These are phyloP conservation scores for Euphydryas editha DNA, from an alignment of 2,888 invertebrate species.

Conservation along the genomic window DNA sequence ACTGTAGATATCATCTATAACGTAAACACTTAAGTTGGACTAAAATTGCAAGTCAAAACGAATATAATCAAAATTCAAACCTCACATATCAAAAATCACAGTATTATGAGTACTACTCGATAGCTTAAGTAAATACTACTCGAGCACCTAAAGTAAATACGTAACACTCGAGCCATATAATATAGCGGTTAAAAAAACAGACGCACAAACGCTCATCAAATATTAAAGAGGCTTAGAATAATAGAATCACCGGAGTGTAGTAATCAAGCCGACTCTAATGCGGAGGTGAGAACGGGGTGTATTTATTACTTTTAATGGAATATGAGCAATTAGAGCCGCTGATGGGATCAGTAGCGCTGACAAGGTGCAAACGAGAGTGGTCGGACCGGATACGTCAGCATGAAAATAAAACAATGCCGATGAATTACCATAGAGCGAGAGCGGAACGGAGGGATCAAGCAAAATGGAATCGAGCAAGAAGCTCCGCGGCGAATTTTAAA, in stretches of 20 bases:
- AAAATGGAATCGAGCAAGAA: conserved; percentile 71
- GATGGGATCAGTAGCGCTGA: conserved; percentile 81
- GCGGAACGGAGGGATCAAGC: conserved; percentile 79
- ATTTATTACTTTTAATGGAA: conserved; percentile 81
- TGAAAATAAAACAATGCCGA: conserved; percentile 77
- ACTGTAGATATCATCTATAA: conserved; percentile 4
- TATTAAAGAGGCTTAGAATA: conserved; percentile 73
- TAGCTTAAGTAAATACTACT: conserved; percentile 32
- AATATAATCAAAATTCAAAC: conserved; percentile 8
- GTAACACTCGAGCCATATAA: conserved; percentile 60
- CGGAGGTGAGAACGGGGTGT: conserved; percentile 75
- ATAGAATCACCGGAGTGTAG: conserved; percentile 74
- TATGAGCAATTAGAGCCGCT: conserved; percentile 78
- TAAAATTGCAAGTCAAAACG: conserved; percentile 31
- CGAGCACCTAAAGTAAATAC: conserved; percentile 62
- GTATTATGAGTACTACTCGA: conserved; percentile 17
- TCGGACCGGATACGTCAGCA: conserved; percentile 72
- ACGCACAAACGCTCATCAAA: conserved; percentile 66
- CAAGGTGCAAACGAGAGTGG: conserved; percentile 83
- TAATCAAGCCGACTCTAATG: conserved; percentile 73
- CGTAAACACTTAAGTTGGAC: conserved; percentile 5
- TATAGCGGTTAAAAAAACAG: conserved; percentile 61
- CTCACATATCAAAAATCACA: conserved; percentile 16
- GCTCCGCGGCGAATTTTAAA: conserved; percentile 21
- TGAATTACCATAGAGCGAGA: conserved; percentile 80